Conservation (phyloP, 2,797 vertebrate species). For the Falco berigora region DNA sequence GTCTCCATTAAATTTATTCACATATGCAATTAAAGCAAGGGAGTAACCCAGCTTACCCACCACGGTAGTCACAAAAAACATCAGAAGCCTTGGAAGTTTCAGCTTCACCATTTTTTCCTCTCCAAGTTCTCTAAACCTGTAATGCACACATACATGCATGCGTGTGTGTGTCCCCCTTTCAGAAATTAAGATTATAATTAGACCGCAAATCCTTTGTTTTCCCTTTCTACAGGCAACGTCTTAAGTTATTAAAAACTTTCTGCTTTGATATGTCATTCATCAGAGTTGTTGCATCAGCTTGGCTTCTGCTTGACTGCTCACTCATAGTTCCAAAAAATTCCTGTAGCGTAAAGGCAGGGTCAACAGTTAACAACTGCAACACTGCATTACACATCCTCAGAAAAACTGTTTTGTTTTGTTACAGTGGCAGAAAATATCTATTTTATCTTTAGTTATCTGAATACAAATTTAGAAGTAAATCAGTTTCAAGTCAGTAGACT, state of each 20-base stretch:
- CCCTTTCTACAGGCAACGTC: not conserved
- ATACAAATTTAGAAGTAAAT: not conserved
- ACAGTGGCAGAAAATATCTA: not conserved
- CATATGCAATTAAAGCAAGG: not conserved
- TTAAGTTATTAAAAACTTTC: not conserved
- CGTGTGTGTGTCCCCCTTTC: not conserved
- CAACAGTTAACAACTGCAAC: not conserved
- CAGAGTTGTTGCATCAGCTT: not conserved
- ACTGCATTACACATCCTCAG: not conserved
- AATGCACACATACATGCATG: fast-evolving
- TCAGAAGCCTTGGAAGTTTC: not conserved
- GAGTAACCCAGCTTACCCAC: not conserved
- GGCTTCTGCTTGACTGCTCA: not conserved
- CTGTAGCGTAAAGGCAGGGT: not conserved
- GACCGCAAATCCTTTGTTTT: not conserved
- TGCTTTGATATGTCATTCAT: not conserved
- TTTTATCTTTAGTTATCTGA: not conserved
- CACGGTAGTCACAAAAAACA: not conserved
- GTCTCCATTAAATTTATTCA: not conserved
- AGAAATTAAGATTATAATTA: not conserved
- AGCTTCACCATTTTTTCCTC: not conserved
- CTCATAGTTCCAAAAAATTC: not conserved
- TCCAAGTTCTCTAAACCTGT: not conserved
- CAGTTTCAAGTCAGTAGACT: not conserved
- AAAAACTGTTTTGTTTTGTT: not conserved